A percentile compares a stretch with the other conserved stretches of the same genome.
Conservation (phyloP, 2,113 vertebrate species). For the Delphinus delphis region DNA sequence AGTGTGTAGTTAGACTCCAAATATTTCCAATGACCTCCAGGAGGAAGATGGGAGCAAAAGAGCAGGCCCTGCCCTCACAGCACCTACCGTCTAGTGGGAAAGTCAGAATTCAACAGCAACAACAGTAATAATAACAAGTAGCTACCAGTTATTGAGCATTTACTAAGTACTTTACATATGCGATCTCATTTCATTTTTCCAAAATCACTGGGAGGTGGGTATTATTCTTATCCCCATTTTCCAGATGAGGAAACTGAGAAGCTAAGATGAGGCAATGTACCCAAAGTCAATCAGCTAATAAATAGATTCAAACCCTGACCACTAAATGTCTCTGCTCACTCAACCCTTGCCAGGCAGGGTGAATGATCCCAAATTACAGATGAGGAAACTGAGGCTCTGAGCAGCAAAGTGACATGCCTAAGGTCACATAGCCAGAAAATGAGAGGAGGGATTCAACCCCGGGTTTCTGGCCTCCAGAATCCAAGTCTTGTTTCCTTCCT, state of each 20-base stretch:
- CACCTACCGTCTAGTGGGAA: not conserved
- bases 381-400: not conserved
- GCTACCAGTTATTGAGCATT: not conserved
- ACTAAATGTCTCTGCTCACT: not conserved
- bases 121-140: accelerated
- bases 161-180: not conserved
- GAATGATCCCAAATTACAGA: not conserved
- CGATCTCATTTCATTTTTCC: not conserved
- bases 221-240: not conserved
- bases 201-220: not conserved
- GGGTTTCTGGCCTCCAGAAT: not conserved
- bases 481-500: not conserved
- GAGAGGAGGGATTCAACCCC: not conserved
- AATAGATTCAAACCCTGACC: not conserved
- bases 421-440: not conserved
- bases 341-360: not conserved
- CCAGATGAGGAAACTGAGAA: constrained; percentile 16
- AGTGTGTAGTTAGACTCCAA: not conserved
- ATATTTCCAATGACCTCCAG: not conserved
- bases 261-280: not conserved
- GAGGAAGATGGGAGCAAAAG: not conserved
- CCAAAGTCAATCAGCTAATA: not conserved
- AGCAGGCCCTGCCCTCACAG: not conserved
- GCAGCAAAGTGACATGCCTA: not conserved
- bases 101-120: not conserved